Percentiles rank a stretch among this genome's conserved stretches.
phyloP scores from a whole-genome alignment of 2,888 invertebrate genomes.

The Drosophila sordidapex region DNA sequence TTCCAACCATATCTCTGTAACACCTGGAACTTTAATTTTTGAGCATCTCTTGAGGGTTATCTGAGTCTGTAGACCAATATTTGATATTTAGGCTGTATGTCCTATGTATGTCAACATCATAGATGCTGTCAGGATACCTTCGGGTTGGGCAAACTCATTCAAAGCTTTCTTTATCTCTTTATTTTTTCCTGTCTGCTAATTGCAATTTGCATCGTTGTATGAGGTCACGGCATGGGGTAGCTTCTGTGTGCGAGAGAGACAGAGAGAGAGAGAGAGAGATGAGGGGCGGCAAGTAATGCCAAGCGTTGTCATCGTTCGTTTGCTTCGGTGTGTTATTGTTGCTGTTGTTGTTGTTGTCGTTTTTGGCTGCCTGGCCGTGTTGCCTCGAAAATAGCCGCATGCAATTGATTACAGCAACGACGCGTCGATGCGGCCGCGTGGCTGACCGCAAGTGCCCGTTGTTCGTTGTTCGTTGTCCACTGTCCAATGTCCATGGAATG shows the following conservation, averaged over 20 bases:
- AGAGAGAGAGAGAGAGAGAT: background rate
- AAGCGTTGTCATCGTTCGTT: slow-evolving; percentile 21
- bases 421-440: slow-evolving; percentile 42
- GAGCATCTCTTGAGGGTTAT: background rate
- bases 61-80: background rate
- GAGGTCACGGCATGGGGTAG: slow-evolving; percentile 25
- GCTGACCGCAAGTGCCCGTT: slow-evolving; percentile 37
- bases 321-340: slow-evolving; percentile 4
- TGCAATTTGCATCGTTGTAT: slow-evolving; percentile 63
- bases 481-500: slow-evolving; percentile 32
- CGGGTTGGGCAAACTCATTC: background rate
- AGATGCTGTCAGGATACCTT: background rate
- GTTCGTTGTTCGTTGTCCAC: background rate
- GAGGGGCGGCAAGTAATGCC: background rate
- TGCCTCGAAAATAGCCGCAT: slow-evolving; percentile 67
- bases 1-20: background rate
- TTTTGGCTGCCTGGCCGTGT: slow-evolving; percentile 16
- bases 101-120: background rate
- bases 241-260: slow-evolving; percentile 1
- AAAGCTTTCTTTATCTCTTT: background rate
- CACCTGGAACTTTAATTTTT: background rate
- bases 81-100: background rate
- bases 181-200: slow-evolving; percentile 50
- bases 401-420: slow-evolving; percentile 75
- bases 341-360: background rate